phyloP scores from a whole-genome alignment of 2,113 vertebrate genomes.

The Cricetomys ansorgei region DNA sequence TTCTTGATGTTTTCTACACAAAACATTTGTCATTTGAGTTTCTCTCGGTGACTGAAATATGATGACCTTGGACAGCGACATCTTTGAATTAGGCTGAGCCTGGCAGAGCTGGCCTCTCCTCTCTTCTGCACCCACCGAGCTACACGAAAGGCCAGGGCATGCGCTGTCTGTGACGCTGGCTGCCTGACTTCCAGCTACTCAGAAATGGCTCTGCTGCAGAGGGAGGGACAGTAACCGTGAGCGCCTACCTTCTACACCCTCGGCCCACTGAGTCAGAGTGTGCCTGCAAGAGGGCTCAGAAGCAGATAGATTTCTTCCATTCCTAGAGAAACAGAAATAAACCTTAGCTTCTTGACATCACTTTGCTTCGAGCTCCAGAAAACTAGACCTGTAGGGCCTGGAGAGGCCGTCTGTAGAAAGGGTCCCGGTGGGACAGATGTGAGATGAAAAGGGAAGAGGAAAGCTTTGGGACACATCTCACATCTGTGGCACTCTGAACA shows the following conservation, averaged over 20 bases:
- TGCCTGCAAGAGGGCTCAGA: neutral
- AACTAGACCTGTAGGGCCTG: neutral
- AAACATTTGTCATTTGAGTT: neutral
- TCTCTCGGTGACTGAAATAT: neutral
- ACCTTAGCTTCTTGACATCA: no score
- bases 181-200: neutral
- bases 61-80: neutral
- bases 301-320: neutral
- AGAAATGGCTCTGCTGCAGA: neutral
- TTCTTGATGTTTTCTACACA: neutral
- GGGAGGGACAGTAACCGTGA: neutral
- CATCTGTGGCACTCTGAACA: neutral
- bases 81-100: neutral
- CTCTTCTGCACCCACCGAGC: neutral
- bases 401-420: neutral
- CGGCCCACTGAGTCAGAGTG: neutral
- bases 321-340: neutral
- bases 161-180: neutral
- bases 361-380: neutral
- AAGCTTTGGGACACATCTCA: no score
- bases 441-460: no score
- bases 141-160: neutral
- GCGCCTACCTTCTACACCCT: accelerated
- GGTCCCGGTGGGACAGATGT: neutral
- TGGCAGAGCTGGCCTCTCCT: neutral